These are phyloP conservation scores for Chrysogorgia sp. DNA, from an alignment of 92 coral and sea anemone genomes.

Conservation along the genomic window DNA sequence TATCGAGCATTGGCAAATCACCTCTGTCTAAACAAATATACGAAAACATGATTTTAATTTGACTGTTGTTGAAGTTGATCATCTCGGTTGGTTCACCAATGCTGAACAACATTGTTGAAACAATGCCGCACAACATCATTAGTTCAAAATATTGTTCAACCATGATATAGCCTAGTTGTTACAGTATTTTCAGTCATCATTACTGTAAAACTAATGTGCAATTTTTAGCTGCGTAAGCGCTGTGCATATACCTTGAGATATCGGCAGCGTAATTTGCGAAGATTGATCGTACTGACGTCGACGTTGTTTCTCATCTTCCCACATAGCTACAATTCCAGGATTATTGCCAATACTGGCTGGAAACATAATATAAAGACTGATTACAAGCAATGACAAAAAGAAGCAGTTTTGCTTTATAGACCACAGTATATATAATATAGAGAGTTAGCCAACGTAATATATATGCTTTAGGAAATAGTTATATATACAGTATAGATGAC, in stretches of 20 bases:
- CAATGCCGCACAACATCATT: no score
- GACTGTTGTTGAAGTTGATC: not conserved
- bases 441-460: not conserved
- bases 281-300: conserved; percentile 71
- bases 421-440: no score
- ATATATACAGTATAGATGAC: not conserved
- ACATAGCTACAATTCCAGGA: conserved; percentile 92
- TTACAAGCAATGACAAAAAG: not conserved
- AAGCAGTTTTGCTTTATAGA: not conserved
- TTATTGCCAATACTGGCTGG: conserved; percentile 80
- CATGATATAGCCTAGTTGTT: no score
- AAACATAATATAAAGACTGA: not conserved
- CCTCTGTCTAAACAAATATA: conserved; percentile 69
- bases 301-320: conserved; percentile 94
- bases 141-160: no score
- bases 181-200: no score
- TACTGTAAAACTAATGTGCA: no score
- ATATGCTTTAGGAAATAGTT: not conserved
- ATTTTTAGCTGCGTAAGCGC: not conserved
- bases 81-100: not conserved
- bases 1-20: conserved; percentile 60
- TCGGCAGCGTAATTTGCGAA: conserved; percentile 60
- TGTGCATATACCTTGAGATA: conserved; percentile 18
- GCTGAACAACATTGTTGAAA: not conserved
- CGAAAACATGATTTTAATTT: not conserved